Evolutionary conservation across 2,888 invertebrate genomes (phyloP).

Genomic region (Drosophila robusta): DNA sequence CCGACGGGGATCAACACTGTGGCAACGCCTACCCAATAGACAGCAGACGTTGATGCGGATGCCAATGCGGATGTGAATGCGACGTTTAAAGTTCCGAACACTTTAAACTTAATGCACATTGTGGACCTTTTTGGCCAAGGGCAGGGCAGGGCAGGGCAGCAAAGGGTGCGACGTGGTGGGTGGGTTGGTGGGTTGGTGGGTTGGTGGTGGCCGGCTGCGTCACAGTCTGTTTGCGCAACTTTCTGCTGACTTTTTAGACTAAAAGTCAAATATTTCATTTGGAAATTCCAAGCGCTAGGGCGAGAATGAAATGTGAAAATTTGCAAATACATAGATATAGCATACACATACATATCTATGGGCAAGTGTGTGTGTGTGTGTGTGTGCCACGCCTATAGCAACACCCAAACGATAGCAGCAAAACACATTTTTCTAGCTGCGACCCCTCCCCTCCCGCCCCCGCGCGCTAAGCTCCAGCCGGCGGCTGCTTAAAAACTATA

Average conservation of each 20-base stretch:
- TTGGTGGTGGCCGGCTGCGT: constrained; percentile 27
- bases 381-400: constrained; percentile 39
- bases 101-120: constrained; percentile 52
- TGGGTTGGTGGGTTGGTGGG: constrained; percentile 1
- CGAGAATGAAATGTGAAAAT: constrained; percentile 80
- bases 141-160: not conserved
- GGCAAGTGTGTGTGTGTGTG: constrained; percentile 1
- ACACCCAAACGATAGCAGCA: constrained; percentile 61
- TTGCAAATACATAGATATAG: constrained; percentile 47
- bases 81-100: constrained; percentile 40
- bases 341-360: not conserved
- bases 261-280: constrained; percentile 80
- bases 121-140: constrained; percentile 6
- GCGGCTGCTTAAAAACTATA: constrained; percentile 77
- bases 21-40: constrained; percentile 18
- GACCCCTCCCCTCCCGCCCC: not conserved
- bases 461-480: constrained; percentile 42
- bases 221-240: constrained; percentile 72
- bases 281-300: constrained; percentile 74
- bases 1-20: constrained; percentile 23
- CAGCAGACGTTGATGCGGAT: constrained; percentile 16
- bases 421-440: constrained; percentile 70
- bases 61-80: constrained; percentile 5
- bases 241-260: constrained; percentile 76
- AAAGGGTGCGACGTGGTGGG: not conserved